Conservation (phyloP, 2,888 invertebrate genomes). For the Drosophila austrosaltans region DNA sequence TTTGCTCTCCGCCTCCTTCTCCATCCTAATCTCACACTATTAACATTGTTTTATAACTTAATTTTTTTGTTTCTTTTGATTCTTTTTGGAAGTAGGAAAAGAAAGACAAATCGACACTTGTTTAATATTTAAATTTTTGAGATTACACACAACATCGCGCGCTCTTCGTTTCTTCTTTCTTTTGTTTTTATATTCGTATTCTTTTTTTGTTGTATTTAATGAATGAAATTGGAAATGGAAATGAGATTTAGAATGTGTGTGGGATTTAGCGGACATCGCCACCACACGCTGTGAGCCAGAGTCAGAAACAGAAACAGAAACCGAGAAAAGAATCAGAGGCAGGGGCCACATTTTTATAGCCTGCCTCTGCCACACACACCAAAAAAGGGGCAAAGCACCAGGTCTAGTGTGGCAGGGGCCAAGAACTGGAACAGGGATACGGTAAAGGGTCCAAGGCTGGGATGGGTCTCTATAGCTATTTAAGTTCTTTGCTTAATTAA, state of each 20-base stretch:
- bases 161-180: background rate
- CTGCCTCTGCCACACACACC: conserved; percentile 2
- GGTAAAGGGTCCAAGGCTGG: background rate
- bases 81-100: conserved; percentile 2
- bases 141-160: conserved; percentile 34
- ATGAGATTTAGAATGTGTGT: conserved; percentile 57
- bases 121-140: conserved; percentile 70
- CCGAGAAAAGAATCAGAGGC: background rate
- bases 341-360: conserved; percentile 8
- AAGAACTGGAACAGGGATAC: background rate
- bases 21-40: conserved; percentile 44
- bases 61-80: conserved; percentile 43
- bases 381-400: conserved; percentile 5
- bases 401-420: conserved; percentile 3
- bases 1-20: background rate
- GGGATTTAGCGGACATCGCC: conserved; percentile 51
- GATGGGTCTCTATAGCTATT: conserved; percentile 45
- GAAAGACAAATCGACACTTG: conserved; percentile 69
- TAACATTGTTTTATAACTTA: conserved; percentile 75
- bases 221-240: conserved; percentile 62
- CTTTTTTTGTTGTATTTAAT: conserved; percentile 45
- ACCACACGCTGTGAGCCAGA: conserved; percentile 58
- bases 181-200: background rate
- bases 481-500: conserved; percentile 75
- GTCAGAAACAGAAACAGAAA: background rate